Evolutionary conservation across 2,113 vertebrate genomes (phyloP), one percentile per base, ranked within the genome.

Genomic region (Ramphastos sulfuratus): DNA sequence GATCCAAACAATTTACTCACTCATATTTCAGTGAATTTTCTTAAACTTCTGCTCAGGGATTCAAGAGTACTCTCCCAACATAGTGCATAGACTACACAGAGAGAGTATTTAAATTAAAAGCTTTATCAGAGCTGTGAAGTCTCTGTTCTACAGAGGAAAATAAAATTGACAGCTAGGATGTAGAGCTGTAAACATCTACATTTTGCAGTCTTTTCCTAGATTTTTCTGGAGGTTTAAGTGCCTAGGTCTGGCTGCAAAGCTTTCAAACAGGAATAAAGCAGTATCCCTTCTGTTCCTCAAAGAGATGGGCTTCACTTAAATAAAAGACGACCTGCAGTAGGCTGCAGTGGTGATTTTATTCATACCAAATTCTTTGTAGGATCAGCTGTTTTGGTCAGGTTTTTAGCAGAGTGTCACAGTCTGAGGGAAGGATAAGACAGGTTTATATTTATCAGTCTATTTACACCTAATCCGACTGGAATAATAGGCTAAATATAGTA

Each of bases 401-500:
- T 85, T 72, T 83, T 91, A 94, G 70, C 60, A 72, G 16, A 78
- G 35, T 44, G 42, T 93, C 85, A 73, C 58, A 93, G 82, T 94
- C 90, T 93, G 84, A 94, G 83, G 65, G 70, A 81, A 58, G 86
- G 91, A 93, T 94, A 96, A 94, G 76, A 65, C 65, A 88, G 80
- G 80, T 95, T 94, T 95, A 69, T 96, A 94, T 93, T 48, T 90
- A 70, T 93, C 93, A 83, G 63, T 95, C 90, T 90, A 88, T 91
- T 96, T 91, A 91, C 85, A 88, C 73, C 76, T 96, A 96, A 96
- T 94, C 94, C n/a, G 3, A 85, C 75, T 78, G 89, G 91, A 89
- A 94, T 92, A 96, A 95, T 89, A 67, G 50, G 76, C 82, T 96
- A 96, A 93, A 92, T 90, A 93, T 95, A 96, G 94, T 7, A 84